Conservation (phyloP, 2,888 invertebrate genomes). For the Dynastes hyllus region DNA sequence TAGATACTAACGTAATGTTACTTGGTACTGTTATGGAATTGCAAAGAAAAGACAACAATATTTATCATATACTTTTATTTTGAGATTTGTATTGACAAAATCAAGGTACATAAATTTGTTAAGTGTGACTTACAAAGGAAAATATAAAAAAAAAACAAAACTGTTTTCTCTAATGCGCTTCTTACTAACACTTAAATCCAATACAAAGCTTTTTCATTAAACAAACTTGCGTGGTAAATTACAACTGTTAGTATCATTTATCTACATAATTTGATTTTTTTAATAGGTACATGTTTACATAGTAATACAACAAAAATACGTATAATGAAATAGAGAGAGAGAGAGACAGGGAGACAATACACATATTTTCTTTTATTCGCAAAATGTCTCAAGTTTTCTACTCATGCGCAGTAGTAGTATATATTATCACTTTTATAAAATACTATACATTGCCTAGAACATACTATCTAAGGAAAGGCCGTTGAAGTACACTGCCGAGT, state of each 20-base stretch:
- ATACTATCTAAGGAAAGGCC: slow-evolving; percentile 46
- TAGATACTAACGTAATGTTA: no score
- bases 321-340: slow-evolving; percentile 11
- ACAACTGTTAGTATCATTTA: slow-evolving; percentile 45
- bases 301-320: slow-evolving; percentile 44
- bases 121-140: slow-evolving; percentile 50
- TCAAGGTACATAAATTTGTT: slow-evolving; percentile 53
- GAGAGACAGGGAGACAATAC: neutral
- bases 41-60: neutral
- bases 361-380: slow-evolving; percentile 14
- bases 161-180: slow-evolving; percentile 24
- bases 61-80: slow-evolving; percentile 41
- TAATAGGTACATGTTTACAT: slow-evolving; percentile 44
- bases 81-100: slow-evolving; percentile 46
- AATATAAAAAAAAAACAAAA: slow-evolving; percentile 18
- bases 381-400: slow-evolving; percentile 38
- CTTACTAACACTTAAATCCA: slow-evolving; percentile 20
- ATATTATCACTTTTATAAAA: slow-evolving; percentile 52
- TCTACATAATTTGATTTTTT: slow-evolving; percentile 47
- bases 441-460: slow-evolving; percentile 52
- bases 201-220: slow-evolving; percentile 42
- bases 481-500: slow-evolving; percentile 32
- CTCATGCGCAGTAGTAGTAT: slow-evolving; percentile 32
- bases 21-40: no score
- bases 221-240: slow-evolving; percentile 22